Conservation (phyloP, 1,140 invertebrate species). For the Adoxophyes honmai region DNA sequence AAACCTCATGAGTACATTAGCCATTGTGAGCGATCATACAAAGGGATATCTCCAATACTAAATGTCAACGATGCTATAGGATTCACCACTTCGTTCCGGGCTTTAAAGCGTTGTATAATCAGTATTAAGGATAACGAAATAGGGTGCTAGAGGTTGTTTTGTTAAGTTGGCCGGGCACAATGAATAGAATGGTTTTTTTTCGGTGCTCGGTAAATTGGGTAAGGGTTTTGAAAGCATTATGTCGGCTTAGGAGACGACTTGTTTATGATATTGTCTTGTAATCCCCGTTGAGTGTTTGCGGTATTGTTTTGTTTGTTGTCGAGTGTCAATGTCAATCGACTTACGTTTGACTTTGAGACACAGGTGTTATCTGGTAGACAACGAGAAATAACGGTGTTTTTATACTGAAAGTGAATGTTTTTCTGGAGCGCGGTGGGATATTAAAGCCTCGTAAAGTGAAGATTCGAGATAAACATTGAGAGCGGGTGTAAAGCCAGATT, state of each 20-base stretch:
- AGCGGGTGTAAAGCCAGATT: too few relatives aligned
- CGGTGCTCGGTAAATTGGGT: slow-evolving; percentile 57
- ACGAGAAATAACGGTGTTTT: too few relatives aligned
- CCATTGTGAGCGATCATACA: slow-evolving; percentile 47
- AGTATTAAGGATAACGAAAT: neutral
- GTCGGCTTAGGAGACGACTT: slow-evolving; percentile 30
- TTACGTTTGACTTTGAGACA: neutral
- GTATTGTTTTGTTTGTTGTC: slow-evolving; percentile 43
- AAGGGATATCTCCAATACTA: slow-evolving; percentile 43
- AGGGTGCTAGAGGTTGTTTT: neutral
- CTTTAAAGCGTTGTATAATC: slow-evolving; percentile 17
- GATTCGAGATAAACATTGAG: too few relatives aligned
- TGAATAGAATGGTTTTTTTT: slow-evolving; percentile 32
- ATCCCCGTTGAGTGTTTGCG: slow-evolving; percentile 24
- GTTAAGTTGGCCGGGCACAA: slow-evolving; percentile 18
- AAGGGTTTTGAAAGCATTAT: slow-evolving; percentile 46
- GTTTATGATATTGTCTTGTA: slow-evolving; percentile 37
- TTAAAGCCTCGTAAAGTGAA: too few relatives aligned
- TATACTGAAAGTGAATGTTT: too few relatives aligned
- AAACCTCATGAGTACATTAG: slow-evolving; percentile 69
- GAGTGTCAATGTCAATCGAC: slow-evolving; percentile 18
- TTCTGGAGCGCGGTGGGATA: too few relatives aligned
- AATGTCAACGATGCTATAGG: slow-evolving; percentile 56
- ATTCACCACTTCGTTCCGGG: neutral
- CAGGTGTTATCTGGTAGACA: neutral